Percentiles rank a stretch among this genome's conserved stretches.
phyloP scores from a whole-genome alignment of 2,113 vertebrate genomes.

The Scytalopus superciliaris region DNA sequence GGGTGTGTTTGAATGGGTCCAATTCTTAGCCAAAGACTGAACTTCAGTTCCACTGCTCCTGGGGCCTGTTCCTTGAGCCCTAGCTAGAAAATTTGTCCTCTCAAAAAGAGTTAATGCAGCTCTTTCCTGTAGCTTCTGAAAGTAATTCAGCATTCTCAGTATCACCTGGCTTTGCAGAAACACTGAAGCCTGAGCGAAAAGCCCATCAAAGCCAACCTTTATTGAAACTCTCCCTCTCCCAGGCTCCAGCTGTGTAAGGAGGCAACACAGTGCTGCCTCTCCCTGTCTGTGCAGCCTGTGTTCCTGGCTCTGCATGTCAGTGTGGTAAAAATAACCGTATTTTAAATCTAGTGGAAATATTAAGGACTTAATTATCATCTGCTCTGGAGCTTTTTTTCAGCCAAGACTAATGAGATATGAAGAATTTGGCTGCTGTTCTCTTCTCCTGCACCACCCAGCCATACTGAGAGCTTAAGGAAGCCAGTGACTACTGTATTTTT shows the following conservation, averaged over 20 bases:
- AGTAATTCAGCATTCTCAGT: background rate
- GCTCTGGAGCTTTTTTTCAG: background rate
- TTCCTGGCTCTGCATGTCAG: background rate
- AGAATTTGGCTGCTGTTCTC: background rate
- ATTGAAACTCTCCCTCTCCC: background rate
- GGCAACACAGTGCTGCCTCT: background rate
- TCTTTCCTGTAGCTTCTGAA: background rate
- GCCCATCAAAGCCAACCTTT: background rate
- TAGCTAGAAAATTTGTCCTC: background rate
- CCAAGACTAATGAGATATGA: background rate
- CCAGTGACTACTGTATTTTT: background rate
- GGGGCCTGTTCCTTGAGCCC: background rate
- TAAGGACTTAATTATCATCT: slow-evolving; percentile 21
- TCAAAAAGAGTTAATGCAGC: background rate
- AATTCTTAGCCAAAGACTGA: background rate
- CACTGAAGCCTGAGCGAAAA: background rate
- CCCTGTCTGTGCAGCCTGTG: background rate
- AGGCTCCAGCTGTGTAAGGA: background rate
- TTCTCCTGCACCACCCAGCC: background rate
- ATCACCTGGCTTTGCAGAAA: background rate
- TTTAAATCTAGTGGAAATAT: background rate
- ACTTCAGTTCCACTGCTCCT: background rate
- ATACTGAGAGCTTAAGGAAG: background rate
- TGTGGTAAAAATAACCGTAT: background rate
- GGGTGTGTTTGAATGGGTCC: background rate